Percentiles rank a stretch among this genome's conserved stretches.
Conservation (phyloP, 2,113 vertebrate species). For the Amphilophus citrinellus region DNA sequence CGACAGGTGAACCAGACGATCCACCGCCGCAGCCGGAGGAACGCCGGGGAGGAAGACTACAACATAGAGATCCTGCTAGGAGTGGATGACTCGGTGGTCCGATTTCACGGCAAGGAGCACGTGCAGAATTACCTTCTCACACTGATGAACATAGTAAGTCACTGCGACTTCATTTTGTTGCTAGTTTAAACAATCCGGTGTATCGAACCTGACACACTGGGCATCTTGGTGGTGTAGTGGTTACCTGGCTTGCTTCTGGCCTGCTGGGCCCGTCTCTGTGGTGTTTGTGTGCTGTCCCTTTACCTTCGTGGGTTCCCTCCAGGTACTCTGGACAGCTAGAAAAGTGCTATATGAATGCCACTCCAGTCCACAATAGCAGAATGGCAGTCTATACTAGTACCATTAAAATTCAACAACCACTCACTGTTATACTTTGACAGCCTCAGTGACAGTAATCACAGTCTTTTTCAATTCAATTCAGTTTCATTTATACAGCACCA, state of each 20-base stretch:
- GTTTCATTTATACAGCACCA: too few relatives aligned
- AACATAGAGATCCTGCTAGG: slow-evolving; percentile 97
- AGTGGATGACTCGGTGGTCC: slow-evolving; percentile 96
- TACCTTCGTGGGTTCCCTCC: background rate
- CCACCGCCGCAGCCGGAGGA: slow-evolving; percentile 78
- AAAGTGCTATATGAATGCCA: background rate
- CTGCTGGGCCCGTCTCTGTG: background rate
- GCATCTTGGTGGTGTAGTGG: background rate
- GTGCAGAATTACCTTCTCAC: slow-evolving; percentile 99
- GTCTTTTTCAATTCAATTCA: too few relatives aligned
- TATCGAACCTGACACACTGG: background rate
- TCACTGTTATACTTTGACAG: background rate
- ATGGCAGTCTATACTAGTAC: background rate
- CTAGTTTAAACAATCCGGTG: background rate
- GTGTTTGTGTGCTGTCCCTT: too few relatives aligned
- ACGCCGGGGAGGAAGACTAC: slow-evolving; percentile 88
- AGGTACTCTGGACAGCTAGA: background rate
- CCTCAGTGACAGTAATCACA: too few relatives aligned
- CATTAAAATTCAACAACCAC: rapidly evolving
- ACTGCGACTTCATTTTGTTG: background rate
- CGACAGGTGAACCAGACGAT: slow-evolving; percentile 85
- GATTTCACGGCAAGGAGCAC: slow-evolving; percentile 97
- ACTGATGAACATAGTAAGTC: slow-evolving; percentile 98
- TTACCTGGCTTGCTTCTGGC: background rate
- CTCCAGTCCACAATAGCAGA: background rate